Base-by-base conservation (phyloP, 2,888 invertebrate genomes). In the Zaprionus obscuricornis region DNA sequence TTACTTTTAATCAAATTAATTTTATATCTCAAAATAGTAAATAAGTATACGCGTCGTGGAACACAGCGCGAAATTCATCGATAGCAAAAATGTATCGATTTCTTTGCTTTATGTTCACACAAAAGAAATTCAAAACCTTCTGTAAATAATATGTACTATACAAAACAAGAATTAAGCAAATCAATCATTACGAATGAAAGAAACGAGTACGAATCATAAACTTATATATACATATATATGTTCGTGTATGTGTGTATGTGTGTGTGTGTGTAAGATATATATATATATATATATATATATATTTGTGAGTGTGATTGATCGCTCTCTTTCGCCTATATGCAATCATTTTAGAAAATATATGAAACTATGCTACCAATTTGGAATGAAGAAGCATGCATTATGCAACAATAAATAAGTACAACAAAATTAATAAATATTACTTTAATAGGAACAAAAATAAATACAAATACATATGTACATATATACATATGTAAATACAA, bases 61-160 rank as follows among this genome's bases (percentile, higher is more conserved):
- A n/a, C 5, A 4, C 5, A 33, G 6, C 13, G n/a, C 33, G 8
- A 24, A 73, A 66, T 71, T 37, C n/a, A 29, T 5, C 29, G 11
- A 10, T 29, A 17, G 8, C 18, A 49, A 74, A 81, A 85, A 76
- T 81, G 75, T 85, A 87, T 87, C 78, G 86, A 86, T 86, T 87
- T 88, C 86, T 86, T 77, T 77, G 71, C 65, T 81, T 27, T 55
- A 27, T 14, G 16, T 46, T 54, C 36, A 52, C 47, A 62, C 55
- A 20, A 50, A 50, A 50, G 45, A 11, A 49, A 42, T 64, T 82
- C 77, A 85, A 84, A 74, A 76, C 76, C 84, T 87, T 88, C 87
- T 88, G 88, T 87, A 87, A 88, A 86, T 87, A n/a, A n/a, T n/a
- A n/a, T n/a, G n/a, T 82, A 72, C 56, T 43, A 39, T 47, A 18